phyloP scores from a whole-genome alignment of 2,888 invertebrate species.

The Synergus gifuensis region DNA sequence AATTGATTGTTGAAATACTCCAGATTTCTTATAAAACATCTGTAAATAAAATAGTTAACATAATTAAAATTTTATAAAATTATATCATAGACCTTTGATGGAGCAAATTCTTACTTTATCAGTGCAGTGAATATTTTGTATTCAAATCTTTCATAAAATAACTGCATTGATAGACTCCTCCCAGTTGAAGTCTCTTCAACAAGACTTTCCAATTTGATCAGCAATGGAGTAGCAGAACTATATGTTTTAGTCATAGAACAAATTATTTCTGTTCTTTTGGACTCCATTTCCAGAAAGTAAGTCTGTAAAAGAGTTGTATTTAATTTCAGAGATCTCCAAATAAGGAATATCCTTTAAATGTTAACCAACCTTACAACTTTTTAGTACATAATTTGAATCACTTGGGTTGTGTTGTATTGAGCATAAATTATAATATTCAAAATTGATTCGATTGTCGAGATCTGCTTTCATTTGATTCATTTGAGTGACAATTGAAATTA shows the following conservation, averaged over 20 bases:
- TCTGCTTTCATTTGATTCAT: constrained; percentile 80
- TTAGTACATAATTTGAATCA: constrained; percentile 45
- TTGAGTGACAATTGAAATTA: constrained; percentile 84
- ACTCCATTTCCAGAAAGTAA: constrained; percentile 86
- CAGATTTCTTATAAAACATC: constrained; percentile 81
- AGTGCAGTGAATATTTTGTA: constrained; percentile 86
- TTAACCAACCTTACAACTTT: constrained; percentile 46
- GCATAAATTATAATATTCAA: constrained; percentile 69
- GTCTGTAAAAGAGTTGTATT: constrained; percentile 76
- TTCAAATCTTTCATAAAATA: constrained; percentile 92
- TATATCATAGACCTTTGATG: not conserved
- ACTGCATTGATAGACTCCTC: constrained; percentile 84
- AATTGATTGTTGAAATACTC: constrained; percentile 83
- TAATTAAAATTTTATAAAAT: not conserved
- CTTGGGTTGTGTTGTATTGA: constrained; percentile 47
- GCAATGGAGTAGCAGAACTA: constrained; percentile 88
- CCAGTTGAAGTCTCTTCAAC: constrained; percentile 90
- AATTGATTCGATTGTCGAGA: constrained; percentile 64
- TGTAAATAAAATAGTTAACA: constrained; percentile 44
- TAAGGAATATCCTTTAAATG: not conserved
- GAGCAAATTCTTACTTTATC: constrained; percentile 77
- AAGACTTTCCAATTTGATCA: constrained; percentile 91
- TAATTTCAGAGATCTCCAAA: not conserved
- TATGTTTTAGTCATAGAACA: constrained; percentile 86
- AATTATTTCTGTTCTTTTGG: constrained; percentile 84